Evolutionary conservation across 1,140 invertebrate species (phyloP), one percentile per base, ranked within the genome.

Genomic region (Ceratosolen solmsi): DNA sequence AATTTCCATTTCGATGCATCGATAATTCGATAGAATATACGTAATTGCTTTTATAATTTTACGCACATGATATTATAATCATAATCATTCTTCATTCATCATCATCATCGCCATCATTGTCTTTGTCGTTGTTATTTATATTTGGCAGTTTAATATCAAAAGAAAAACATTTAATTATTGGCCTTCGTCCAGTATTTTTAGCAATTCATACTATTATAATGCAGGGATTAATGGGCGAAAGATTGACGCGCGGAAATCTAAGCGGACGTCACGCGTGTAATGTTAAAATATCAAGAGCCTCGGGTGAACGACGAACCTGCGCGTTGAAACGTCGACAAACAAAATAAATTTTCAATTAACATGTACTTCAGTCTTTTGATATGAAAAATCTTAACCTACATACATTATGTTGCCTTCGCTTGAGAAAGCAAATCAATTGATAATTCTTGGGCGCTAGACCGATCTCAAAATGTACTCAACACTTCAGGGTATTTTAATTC

Each of bases 211-310:
- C 60, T 36, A 33, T 63, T 63, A 63, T 20, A 63, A 30, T 27
- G 17, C n/a, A 27, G 13, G 27, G 27, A 33, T 63, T 33, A 30
- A 33, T 63, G 33, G 60, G 33, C 27, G 60, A 63, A 63, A 33
- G 60, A 63, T 63, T 63, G 60, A 63, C 60, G 60, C 60, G 30
- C 60, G 30, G 60, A 63, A 63, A 63, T 63, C 27, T 33, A 63
- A 63, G 4, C 60, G 15, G 60, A 63, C 60, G 27, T 17, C 27
- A 3, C 9, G 56, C 9, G 7, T 33, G 27, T 33, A 63, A 33
- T 63, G 60, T 20, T 33, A 33, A 63, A 17, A 63, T 25, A 25
- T 27, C 30, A 27, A 63, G 60, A 27, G 30, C 41, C 41, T 5
- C 41, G 41, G 13, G 41, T 46, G 41, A 5, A 33, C 60, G 60